These are phyloP conservation scores for Stichodactyla helianthus DNA, from an alignment of 64 coral and sea anemone species.

Conservation along the genomic window DNA sequence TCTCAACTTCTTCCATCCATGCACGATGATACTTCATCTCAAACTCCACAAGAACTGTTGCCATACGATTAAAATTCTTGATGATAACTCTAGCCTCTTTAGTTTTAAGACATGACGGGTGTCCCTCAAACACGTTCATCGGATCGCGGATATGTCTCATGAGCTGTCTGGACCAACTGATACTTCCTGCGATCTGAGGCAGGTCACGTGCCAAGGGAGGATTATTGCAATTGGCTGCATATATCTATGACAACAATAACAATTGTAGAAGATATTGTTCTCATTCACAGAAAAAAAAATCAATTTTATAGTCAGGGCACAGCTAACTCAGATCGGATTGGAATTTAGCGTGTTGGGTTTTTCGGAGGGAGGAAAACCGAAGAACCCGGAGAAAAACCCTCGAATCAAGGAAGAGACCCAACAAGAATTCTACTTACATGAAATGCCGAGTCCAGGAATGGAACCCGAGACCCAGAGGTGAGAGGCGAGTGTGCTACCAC, in stretches of 20 bases:
- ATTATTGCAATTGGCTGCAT: constrained; percentile 65
- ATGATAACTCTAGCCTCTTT: constrained; percentile 65
- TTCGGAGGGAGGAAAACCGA: too few relatives aligned
- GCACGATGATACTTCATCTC: constrained; percentile 81
- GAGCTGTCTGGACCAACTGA: constrained; percentile 71
- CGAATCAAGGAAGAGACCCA: too few relatives aligned
- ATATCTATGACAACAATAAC: constrained; percentile 39
- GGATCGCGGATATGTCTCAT: constrained; percentile 85
- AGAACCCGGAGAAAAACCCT: too few relatives aligned
- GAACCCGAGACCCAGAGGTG: too few relatives aligned
- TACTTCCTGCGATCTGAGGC: constrained; percentile 74
- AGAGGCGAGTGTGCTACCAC: too few relatives aligned
- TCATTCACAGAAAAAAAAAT: background rate
- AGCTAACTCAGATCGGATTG: too few relatives aligned
- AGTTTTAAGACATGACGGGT: constrained; percentile 60
- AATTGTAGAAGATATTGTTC: too few relatives aligned
- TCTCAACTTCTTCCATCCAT: constrained; percentile 74
- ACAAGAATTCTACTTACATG: too few relatives aligned
- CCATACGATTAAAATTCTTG: constrained; percentile 71
- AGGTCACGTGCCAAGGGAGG: constrained; percentile 69
- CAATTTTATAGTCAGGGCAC: background rate
- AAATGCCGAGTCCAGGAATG: too few relatives aligned
- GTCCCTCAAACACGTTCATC: constrained; percentile 71
- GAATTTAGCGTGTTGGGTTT: too few relatives aligned
- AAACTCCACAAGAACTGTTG: constrained; percentile 63